Conservation (phyloP, 2,797 vertebrate species). For the Gymnocypris eckloni region DNA sequence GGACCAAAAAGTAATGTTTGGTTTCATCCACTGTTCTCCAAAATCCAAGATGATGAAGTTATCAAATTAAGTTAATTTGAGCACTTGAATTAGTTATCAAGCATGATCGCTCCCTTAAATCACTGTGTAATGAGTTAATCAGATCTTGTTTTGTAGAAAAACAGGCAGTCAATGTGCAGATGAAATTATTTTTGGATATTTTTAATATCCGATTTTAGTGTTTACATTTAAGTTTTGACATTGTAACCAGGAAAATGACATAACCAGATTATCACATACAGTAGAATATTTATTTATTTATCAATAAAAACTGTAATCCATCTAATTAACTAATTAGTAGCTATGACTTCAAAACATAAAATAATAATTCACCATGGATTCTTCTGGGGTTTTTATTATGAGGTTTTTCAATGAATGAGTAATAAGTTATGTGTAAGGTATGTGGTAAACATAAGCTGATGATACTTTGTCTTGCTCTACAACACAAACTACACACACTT, state of each 20-base stretch:
- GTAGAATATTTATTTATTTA: neutral
- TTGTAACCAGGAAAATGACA: neutral
- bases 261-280: neutral
- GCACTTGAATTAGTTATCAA: neutral
- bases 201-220: neutral
- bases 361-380: neutral
- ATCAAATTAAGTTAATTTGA: neutral
- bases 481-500: neutral
- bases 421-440: neutral
- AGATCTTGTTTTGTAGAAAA: neutral
- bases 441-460: neutral
- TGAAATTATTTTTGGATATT: neutral
- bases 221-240: neutral
- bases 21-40: neutral
- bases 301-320: neutral
- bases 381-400: neutral
- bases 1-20: neutral
- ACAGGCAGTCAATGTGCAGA: neutral
- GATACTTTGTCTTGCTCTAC: neutral
- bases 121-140: neutral
- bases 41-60: neutral
- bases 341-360: neutral
- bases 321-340: neutral
- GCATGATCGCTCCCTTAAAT: neutral
- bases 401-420: neutral